Evolutionary conservation across 2,888 invertebrate species (phyloP), one percentile per base, ranked within the genome.

Genomic region (Eupithecia abbreviata): DNA sequence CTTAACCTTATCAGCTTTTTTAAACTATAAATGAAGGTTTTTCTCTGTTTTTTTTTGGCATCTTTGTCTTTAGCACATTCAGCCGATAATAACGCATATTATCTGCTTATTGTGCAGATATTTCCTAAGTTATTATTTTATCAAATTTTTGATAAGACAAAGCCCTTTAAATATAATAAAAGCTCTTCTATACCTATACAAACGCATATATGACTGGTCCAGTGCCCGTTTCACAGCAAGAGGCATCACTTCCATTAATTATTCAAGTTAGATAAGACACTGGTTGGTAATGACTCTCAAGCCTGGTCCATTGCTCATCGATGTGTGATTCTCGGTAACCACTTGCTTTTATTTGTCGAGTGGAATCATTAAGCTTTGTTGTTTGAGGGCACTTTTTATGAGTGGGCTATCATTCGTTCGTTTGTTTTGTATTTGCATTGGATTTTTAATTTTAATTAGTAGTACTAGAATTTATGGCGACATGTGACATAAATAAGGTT

Each of bases 191-290:
- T 72, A 43, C 72, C n/a, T 72, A 71, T 45, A 62, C 71, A 55
- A 43, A 65, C 12, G 65, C 15, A 58, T 43, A 70, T 62, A 62
- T 10, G 49, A 43, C 55, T 58, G 55, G 18, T 72, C 81, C 80
- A 83, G 83, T 86, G 87, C 87, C 86, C 81, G 82, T 80, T 75
- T 90, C 91, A 89, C 92, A 92, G 93, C 93, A 87, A 90, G 93
- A 88, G 89, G 89, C 91, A 91, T 91, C 91, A 90, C 90, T 93
- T 94, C 91, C 94, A 95, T 95, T 95, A 94, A 95, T 94, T 95
- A 94, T 94, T 90, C 89, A 85, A 91, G 89, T 92, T 93, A 95
- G 94, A 95, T 94, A 95, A 94, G 93, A 93, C 92, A 92, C 91
- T 91, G 92, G 91, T 93, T 90, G 91, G 91, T 94, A 94, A 94